Percentiles rank a stretch among this genome's conserved stretches.
Conservation (phyloP, 2,113 vertebrate genomes). For the Pontoporia blainvillei region DNA sequence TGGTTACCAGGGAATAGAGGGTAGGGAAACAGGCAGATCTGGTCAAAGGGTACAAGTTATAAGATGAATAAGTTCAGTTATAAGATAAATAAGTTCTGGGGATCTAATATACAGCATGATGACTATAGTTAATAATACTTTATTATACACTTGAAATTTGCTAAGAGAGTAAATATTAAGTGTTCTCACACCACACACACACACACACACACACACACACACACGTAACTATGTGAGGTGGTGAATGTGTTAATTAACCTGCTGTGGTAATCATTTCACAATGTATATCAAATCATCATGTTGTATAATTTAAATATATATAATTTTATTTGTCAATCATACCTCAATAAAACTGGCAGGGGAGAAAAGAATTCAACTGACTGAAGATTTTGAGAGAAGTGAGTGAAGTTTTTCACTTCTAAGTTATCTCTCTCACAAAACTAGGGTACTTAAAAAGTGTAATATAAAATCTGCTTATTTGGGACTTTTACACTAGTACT, state of each 20-base stretch:
- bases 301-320: background rate
- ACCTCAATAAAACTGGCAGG: background rate
- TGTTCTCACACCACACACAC: background rate
- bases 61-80: background rate
- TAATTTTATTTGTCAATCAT: background rate
- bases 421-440: constrained; percentile 11
- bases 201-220: background rate
- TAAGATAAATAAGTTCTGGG: background rate
- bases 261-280: background rate
- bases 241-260: background rate
- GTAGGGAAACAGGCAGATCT: background rate
- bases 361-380: background rate
- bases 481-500: background rate
- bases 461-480: constrained; percentile 33
- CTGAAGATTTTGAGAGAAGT: background rate
- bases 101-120: background rate
- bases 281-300: background rate
- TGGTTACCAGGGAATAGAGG: background rate
- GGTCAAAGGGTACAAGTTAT: background rate
- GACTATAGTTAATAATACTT: background rate
- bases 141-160: background rate
- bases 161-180: background rate
- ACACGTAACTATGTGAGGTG: background rate
- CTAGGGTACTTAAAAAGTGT: background rate
- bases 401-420: background rate